These are phyloP conservation scores for Eurytoma adleriae DNA, from an alignment of 2,888 invertebrate species.

Conservation along the genomic window DNA sequence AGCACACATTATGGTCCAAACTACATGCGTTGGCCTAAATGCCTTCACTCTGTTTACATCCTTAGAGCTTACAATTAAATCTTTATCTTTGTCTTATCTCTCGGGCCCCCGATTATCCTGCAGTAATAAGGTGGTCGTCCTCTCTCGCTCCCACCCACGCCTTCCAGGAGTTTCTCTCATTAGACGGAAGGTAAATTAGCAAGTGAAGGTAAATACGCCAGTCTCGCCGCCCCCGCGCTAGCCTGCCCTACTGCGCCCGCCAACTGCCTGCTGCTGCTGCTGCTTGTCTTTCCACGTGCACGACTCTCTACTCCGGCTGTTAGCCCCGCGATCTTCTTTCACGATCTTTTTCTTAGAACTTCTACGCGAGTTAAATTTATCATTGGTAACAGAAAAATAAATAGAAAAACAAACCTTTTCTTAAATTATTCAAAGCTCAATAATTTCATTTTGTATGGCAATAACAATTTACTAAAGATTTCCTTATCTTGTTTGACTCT, in stretches of 20 bases:
- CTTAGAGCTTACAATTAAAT: conserved; percentile 53
- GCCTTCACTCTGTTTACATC: conserved; percentile 20
- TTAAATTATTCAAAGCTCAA: too few relatives aligned
- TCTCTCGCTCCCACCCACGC: conserved; percentile 30
- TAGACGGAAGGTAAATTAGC: conserved; percentile 73
- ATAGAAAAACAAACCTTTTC: too few relatives aligned
- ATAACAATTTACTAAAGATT: too few relatives aligned
- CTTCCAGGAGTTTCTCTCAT: conserved; percentile 64
- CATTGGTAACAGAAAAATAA: too few relatives aligned
- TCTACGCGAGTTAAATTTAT: too few relatives aligned
- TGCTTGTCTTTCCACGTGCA: conserved; percentile 46
- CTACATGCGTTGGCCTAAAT: conserved; percentile 32
- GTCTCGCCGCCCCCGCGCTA: conserved; percentile 4
- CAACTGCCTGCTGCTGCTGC: conserved; percentile 9
- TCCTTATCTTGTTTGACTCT: too few relatives aligned
- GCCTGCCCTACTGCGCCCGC: background rate
- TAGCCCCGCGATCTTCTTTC: background rate
- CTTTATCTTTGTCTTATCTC: conserved; percentile 53
- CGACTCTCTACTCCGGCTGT: conserved; percentile 1
- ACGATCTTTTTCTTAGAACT: background rate
- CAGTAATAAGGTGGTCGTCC: conserved; percentile 37
- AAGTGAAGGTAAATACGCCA: conserved; percentile 67
- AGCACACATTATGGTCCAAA: conserved; percentile 23
- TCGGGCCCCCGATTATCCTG: conserved; percentile 20
- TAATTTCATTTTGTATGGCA: too few relatives aligned